Conservation (phyloP, 2,888 invertebrate species). For the Dryobota labecula region DNA sequence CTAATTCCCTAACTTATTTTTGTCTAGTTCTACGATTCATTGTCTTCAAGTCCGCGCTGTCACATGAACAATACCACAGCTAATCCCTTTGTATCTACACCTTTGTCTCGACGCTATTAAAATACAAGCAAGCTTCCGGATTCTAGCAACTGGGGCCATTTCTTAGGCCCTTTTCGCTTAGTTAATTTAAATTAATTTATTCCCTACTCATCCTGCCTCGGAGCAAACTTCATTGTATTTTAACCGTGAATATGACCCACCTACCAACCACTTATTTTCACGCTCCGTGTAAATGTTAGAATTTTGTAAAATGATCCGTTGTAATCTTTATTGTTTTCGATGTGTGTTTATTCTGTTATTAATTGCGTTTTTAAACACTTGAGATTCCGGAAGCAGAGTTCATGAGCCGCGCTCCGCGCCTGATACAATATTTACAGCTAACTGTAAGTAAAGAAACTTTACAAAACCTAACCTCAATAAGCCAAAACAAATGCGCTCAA, state of each 20-base stretch:
- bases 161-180: slow-evolving; percentile 85
- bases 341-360: slow-evolving; percentile 39
- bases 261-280: slow-evolving; percentile 64
- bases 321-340: slow-evolving; percentile 54
- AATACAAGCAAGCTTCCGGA: slow-evolving; percentile 84
- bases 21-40: slow-evolving; percentile 69
- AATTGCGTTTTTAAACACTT: slow-evolving; percentile 36
- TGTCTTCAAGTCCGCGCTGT: slow-evolving; percentile 69
- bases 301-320: slow-evolving; percentile 58
- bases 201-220: slow-evolving; percentile 78
- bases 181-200: slow-evolving; percentile 89
- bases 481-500: slow-evolving; percentile 53
- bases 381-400: slow-evolving; percentile 35
- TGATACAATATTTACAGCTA: slow-evolving; percentile 35
- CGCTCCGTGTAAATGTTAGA: slow-evolving; percentile 55
- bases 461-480: slow-evolving; percentile 41
- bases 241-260: slow-evolving; percentile 69
- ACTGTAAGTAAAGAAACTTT: slow-evolving; percentile 32
- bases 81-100: slow-evolving; percentile 83
- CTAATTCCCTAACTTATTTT: slow-evolving; percentile 60
- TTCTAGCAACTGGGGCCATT: slow-evolving; percentile 79
- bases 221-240: slow-evolving; percentile 77
- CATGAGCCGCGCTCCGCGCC: slow-evolving; percentile 13
- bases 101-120: slow-evolving; percentile 84
- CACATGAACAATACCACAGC: slow-evolving; percentile 79